These are phyloP conservation scores for Papilio helenus DNA, from an alignment of 1,140 invertebrate genomes.

Conservation along the genomic window DNA sequence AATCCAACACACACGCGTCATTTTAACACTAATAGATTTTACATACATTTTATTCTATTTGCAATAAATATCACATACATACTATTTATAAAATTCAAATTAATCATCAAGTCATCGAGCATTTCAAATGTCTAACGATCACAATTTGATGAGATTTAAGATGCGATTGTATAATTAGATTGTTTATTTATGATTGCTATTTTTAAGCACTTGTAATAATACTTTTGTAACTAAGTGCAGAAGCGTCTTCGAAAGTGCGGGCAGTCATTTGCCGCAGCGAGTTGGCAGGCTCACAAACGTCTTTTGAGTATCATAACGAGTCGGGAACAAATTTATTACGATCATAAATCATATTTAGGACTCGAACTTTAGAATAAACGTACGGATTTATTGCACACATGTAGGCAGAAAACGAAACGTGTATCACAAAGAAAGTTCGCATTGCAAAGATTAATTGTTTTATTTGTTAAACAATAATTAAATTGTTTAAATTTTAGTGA, in stretches of 20 bases:
- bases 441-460: neutral
- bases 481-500: no score
- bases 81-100: neutral
- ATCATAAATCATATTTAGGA: conserved; percentile 70
- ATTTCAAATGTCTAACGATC: neutral
- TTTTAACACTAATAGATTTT: neutral
- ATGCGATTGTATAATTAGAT: conserved; percentile 17
- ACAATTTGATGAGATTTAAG: neutral
- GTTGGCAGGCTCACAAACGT: conserved; percentile 73
- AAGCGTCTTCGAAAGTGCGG: conserved; percentile 35
- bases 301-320: conserved; percentile 66
- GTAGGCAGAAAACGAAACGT: conserved; percentile 2
- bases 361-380: conserved; percentile 55
- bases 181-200: conserved; percentile 39
- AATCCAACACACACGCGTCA: neutral
- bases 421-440: neutral
- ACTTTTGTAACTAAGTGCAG: conserved; percentile 32
- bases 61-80: neutral
- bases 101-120: neutral
- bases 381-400: conserved; percentile 53
- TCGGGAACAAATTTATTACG: conserved; percentile 66
- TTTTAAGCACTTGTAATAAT: conserved; percentile 9
- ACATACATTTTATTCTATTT: neutral
- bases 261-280: conserved; percentile 56
- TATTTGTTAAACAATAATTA: neutral